These are phyloP conservation scores for Leptinotarsa tumamoca DNA, from an alignment of 2,888 invertebrate species.

Conservation along the genomic window DNA sequence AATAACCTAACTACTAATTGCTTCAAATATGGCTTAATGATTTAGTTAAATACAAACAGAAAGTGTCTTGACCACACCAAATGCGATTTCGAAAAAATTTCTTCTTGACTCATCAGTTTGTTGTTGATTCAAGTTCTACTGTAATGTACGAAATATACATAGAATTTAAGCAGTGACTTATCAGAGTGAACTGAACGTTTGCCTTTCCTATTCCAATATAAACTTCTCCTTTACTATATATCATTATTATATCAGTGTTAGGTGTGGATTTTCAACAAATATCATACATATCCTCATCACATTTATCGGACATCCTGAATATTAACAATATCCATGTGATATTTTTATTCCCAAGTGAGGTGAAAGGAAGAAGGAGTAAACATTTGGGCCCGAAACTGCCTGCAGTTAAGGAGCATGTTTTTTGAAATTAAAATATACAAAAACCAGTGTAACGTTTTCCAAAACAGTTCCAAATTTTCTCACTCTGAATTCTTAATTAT, in stretches of 20 bases:
- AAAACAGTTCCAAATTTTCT: not conserved
- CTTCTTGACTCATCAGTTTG: no score
- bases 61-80: no score
- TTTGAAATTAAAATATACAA: constrained; percentile 1
- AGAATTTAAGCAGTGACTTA: no score
- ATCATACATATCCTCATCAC: not conserved
- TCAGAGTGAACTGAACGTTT: no score
- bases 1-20: no score
- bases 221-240: not conserved
- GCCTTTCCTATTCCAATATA: no score
- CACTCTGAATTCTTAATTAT: not conserved
- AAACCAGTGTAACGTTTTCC: not conserved
- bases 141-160: no score
- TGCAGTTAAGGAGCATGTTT: constrained; percentile 15
- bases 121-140: no score
- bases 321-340: not conserved
- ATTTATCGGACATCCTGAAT: not conserved
- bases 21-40: no score
- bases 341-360: not conserved
- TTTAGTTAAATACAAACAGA: no score
- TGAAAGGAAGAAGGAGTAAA: not conserved
- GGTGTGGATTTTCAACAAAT: not conserved
- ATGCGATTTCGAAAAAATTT: no score
- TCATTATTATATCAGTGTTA: not conserved
- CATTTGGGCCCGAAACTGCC: constrained; percentile 4